These are phyloP conservation scores for Acromyrmex charruanus DNA, from an alignment of 1,140 invertebrate genomes.

Conservation along the genomic window DNA sequence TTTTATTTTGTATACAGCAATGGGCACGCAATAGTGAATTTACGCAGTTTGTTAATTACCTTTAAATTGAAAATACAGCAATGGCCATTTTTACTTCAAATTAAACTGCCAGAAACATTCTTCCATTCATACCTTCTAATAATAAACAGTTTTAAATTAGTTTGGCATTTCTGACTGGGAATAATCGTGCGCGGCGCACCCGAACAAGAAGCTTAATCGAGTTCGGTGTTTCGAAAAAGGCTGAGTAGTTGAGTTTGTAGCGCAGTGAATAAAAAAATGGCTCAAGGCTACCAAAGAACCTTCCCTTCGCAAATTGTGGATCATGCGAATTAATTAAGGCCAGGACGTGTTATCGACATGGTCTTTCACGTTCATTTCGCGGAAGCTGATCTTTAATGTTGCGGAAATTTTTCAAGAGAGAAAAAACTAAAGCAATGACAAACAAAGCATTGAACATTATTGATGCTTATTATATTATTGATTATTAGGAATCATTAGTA, in stretches of 20 bases:
- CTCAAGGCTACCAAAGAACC: constrained; percentile 48
- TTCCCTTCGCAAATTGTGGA: constrained; percentile 12
- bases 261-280: constrained; percentile 49
- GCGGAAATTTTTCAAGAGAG: constrained; percentile 53
- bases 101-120: constrained; percentile 72
- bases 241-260: not conserved
- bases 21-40: not conserved
- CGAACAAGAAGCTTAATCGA: constrained; percentile 66
- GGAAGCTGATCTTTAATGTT: constrained; percentile 32
- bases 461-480: not conserved
- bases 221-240: constrained; percentile 63
- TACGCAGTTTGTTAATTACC: constrained; percentile 52
- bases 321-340: constrained; percentile 62
- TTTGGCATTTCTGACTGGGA: constrained; percentile 67
- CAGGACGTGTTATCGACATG: constrained; percentile 60
- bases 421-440: constrained; percentile 1
- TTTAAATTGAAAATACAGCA: constrained; percentile 64
- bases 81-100: constrained; percentile 59
- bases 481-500: constrained; percentile 35
- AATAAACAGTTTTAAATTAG: constrained; percentile 72
- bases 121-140: constrained; percentile 59
- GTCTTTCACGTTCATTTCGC: constrained; percentile 54
- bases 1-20: not conserved
- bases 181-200: not conserved
- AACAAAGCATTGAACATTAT: constrained; percentile 36